Percentiles rank a stretch among this genome's conserved stretches.
These are phyloP conservation scores for Rhagonycha lutea DNA, from an alignment of 2,888 invertebrate genomes.

Conservation along the genomic window DNA sequence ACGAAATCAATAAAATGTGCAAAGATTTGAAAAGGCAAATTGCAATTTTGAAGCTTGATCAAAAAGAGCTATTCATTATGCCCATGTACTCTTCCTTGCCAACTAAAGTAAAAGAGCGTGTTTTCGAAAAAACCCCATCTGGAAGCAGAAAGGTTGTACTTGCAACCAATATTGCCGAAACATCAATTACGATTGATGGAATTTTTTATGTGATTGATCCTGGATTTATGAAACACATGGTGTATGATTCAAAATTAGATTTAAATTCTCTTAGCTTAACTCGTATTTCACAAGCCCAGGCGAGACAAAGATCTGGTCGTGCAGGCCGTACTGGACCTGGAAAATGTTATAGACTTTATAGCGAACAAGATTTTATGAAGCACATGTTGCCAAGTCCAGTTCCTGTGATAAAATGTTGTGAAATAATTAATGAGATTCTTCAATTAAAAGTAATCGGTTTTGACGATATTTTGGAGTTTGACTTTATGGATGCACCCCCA, in stretches of 20 bases:
- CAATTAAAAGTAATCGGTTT: slow-evolving; percentile 99
- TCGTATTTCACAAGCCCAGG: slow-evolving; percentile 95
- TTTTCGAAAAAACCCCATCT: slow-evolving; percentile 98
- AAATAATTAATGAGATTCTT: slow-evolving; percentile 92
- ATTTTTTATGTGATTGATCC: slow-evolving; percentile 99
- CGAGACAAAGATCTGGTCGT: slow-evolving; percentile 94
- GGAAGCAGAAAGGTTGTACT: slow-evolving; percentile 98
- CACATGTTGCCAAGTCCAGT: slow-evolving; percentile 98
- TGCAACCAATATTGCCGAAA: slow-evolving; percentile 99
- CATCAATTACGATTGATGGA: slow-evolving; percentile 61
- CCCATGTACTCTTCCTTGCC: slow-evolving; percentile 98
- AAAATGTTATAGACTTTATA: slow-evolving; percentile 95
- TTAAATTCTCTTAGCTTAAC: slow-evolving; percentile 99
- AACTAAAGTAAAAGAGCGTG: slow-evolving; percentile 98
- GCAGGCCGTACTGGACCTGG: slow-evolving; percentile 98
- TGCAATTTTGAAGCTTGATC: slow-evolving; percentile 73
- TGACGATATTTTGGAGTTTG: slow-evolving; percentile 96
- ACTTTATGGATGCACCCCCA: slow-evolving; percentile 99
- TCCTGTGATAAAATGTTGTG: slow-evolving; percentile 98
- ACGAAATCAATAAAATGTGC: slow-evolving; percentile 83
- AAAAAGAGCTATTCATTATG: slow-evolving; percentile 86
- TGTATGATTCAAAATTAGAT: slow-evolving; percentile 95
- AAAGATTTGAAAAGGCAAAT: slow-evolving; percentile 97
- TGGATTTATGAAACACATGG: slow-evolving; percentile 99
- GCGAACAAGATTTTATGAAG: slow-evolving; percentile 96